Conservation (phyloP, 1,140 invertebrate genomes). For the Ruditapes philippinarum region DNA sequence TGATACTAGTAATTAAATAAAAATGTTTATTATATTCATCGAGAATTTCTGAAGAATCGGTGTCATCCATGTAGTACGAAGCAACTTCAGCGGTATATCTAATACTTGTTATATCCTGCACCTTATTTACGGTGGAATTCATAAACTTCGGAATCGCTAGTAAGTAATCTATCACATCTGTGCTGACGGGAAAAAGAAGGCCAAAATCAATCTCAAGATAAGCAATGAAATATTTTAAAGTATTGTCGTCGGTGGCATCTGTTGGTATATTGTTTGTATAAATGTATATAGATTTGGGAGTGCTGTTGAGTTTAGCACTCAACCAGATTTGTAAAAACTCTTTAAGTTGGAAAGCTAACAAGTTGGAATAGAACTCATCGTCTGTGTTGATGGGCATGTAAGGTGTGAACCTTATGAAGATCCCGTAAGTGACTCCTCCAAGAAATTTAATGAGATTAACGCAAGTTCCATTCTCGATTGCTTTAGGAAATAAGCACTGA, state of each 20-base stretch:
- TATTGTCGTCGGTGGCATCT: too few relatives aligned
- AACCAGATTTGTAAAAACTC: too few relatives aligned
- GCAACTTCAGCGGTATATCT: too few relatives aligned
- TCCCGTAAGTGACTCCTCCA: constrained; percentile 16
- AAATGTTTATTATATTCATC: too few relatives aligned
- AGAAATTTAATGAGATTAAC: neutral
- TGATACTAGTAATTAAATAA: too few relatives aligned
- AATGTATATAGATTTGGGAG: too few relatives aligned
- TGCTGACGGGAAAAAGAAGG: neutral
- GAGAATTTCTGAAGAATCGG: too few relatives aligned
- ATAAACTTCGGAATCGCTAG: neutral
- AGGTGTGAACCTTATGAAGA: constrained; percentile 29
- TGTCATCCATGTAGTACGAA: too few relatives aligned
- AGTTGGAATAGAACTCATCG: neutral
- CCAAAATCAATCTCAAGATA: neutral
- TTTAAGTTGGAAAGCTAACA: too few relatives aligned
- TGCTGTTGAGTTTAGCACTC: too few relatives aligned
- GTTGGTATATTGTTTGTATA: too few relatives aligned
- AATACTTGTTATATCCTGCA: neutral
- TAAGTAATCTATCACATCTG: neutral
- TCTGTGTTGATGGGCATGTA: neutral
- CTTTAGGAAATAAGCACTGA: constrained; percentile 30
- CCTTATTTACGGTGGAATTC: neutral
- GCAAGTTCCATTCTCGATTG: neutral
- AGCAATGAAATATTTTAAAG: neutral